Conservation (phyloP, 2,113 vertebrate species). For the Paradisaea rubra region DNA sequence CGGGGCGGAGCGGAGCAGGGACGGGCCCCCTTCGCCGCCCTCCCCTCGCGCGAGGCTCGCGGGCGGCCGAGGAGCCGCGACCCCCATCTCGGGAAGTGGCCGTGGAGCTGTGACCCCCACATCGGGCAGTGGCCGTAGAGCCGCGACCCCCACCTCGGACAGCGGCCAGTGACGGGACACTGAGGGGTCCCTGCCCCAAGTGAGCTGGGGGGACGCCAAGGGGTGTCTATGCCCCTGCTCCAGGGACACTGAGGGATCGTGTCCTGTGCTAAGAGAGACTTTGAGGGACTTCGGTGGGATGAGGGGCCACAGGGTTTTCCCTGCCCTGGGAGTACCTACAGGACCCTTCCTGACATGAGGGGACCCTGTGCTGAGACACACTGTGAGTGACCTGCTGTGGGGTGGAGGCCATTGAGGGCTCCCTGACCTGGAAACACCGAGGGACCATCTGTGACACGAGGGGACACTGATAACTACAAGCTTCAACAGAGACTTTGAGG, state of each 20-base stretch:
- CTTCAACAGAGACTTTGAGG: background rate
- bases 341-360: fast-evolving
- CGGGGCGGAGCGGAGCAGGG: background rate
- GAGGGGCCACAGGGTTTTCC: too few species aligned
- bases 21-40: background rate
- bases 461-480: background rate
- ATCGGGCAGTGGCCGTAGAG: fast-evolving
- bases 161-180: background rate
- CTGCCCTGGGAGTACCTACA: background rate
- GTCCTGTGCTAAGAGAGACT: background rate
- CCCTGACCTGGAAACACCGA: background rate
- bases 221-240: too few species aligned
- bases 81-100: background rate
- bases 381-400: background rate
- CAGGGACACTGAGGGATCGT: background rate
- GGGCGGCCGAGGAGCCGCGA: background rate
- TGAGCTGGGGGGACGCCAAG: background rate
- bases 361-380: background rate
- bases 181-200: background rate
- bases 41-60: background rate
- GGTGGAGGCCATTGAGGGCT: background rate
- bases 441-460: fast-evolving
- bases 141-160: background rate
- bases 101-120: too few species aligned
- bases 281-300: background rate